Evolutionary conservation across 2,888 invertebrate species (phyloP).

Genomic region (Panzeria rudis): DNA sequence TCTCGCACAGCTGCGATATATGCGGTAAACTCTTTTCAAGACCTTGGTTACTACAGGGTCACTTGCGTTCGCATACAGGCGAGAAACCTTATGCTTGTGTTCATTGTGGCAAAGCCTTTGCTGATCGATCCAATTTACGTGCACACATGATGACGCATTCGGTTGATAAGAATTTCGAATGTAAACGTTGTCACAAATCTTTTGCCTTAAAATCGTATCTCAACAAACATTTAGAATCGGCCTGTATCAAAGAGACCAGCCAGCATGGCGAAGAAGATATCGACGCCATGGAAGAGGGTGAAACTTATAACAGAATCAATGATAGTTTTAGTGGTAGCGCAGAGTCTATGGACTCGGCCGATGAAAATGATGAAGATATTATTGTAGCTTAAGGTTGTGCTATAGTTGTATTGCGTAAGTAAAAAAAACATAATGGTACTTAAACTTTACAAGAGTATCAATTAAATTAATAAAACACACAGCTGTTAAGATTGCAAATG

Average conservation of each 20-base stretch:
- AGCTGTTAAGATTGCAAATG: constrained; percentile 13
- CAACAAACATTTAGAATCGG: constrained; percentile 96
- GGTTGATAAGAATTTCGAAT: constrained; percentile 94
- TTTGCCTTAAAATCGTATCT: constrained; percentile 98
- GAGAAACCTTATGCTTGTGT: constrained; percentile 97
- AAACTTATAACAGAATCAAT: constrained; percentile 35
- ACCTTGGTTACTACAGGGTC: constrained; percentile 96
- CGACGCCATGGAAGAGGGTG: constrained; percentile 36
- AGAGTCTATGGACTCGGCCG: constrained; percentile 82
- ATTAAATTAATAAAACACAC: constrained; percentile 18
- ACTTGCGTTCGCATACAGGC: constrained; percentile 94
- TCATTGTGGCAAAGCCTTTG: constrained; percentile 96
- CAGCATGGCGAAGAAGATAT: constrained; percentile 60
- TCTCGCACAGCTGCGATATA: constrained; percentile 95
- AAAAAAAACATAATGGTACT: constrained; percentile 20
- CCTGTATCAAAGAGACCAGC: constrained; percentile 88
- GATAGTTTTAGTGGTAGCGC: constrained; percentile 43
- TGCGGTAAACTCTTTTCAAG: constrained; percentile 98
- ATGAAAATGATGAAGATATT: constrained; percentile 83
- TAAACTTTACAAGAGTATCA: constrained; percentile 61
- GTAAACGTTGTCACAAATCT: constrained; percentile 93
- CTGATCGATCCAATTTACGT: constrained; percentile 95
- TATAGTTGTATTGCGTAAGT: too few species aligned
- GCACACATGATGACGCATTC: constrained; percentile 98
- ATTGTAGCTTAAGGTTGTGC: constrained; percentile 80